phyloP scores from a whole-genome alignment of 2,888 invertebrate genomes.

The Polydrusus cervinus region DNA sequence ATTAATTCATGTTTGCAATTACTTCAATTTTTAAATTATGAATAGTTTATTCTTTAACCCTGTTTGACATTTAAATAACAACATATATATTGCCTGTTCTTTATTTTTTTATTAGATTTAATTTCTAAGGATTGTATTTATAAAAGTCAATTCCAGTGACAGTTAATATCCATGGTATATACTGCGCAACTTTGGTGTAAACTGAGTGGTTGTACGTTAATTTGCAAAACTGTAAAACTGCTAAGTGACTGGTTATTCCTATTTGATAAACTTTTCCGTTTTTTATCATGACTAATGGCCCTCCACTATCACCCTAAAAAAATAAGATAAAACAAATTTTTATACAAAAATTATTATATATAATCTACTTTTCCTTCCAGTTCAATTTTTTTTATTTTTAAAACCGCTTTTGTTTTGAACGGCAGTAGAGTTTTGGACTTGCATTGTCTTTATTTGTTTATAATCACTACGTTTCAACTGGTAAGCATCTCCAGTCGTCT shows the following conservation, averaged over 20 bases:
- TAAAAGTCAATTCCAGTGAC: conserved; percentile 64
- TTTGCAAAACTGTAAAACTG: conserved; percentile 66
- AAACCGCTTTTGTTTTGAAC: too few species aligned
- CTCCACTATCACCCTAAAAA: conserved; percentile 69
- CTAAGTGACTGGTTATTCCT: conserved; percentile 68
- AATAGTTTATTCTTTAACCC: background rate
- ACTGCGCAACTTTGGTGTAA: conserved; percentile 67
- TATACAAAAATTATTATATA: too few species aligned
- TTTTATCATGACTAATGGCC: conserved; percentile 65
- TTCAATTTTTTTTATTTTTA: too few species aligned
- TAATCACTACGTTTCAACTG: too few species aligned
- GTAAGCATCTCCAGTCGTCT: too few species aligned
- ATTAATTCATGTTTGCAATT: too few species aligned
- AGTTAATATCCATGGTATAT: conserved; percentile 67
- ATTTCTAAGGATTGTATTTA: conserved; percentile 11
- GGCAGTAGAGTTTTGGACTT: too few species aligned
- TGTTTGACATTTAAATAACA: background rate
- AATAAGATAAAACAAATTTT: background rate
- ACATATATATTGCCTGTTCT: too few species aligned
- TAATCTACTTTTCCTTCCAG: too few species aligned
- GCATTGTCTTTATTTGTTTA: too few species aligned
- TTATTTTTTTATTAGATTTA: too few species aligned
- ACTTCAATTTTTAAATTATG: too few species aligned
- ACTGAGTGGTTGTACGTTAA: conserved; percentile 68
- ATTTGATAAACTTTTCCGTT: conserved; percentile 65